Conservation (phyloP, 2,113 vertebrate genomes). For the Oophaga pumilio region DNA sequence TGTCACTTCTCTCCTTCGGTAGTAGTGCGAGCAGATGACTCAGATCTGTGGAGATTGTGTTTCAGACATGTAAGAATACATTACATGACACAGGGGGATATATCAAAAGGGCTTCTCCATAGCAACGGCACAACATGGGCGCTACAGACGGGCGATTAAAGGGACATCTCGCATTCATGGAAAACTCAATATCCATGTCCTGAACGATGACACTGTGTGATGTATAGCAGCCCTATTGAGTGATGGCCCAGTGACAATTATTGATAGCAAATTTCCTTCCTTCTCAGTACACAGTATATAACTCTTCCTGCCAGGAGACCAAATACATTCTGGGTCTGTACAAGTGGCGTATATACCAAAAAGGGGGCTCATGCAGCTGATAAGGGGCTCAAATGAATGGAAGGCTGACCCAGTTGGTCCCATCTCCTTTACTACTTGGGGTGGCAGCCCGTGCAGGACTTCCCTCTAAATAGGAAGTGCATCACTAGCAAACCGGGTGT, state of each 20-base stretch:
- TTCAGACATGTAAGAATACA: neutral
- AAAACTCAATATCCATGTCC: neutral
- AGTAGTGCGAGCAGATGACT: slow-evolving; percentile 22
- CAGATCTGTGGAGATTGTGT: slow-evolving; percentile 24
- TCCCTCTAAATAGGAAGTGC: neutral
- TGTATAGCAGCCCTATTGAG: neutral
- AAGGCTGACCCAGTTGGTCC: too few species aligned
- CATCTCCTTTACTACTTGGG: too few species aligned
- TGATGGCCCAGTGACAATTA: too few species aligned
- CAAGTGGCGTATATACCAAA: too few species aligned
- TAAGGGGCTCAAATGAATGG: too few species aligned
- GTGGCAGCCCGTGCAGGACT: neutral
- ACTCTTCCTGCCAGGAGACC: too few species aligned
- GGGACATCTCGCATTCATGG: neutral
- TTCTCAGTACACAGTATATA: too few species aligned
- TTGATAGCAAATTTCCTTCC: too few species aligned
- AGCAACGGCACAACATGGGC: neutral
- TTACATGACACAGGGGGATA: neutral
- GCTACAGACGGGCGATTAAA: neutral
- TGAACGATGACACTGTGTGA: neutral
- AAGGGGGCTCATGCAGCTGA: too few species aligned
- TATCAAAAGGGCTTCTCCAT: neutral
- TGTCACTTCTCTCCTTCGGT: neutral
- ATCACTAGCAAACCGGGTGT: neutral
- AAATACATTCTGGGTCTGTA: too few species aligned